Conservation (phyloP, 2,797 vertebrate genomes). For the Spinus olivaceus region DNA sequence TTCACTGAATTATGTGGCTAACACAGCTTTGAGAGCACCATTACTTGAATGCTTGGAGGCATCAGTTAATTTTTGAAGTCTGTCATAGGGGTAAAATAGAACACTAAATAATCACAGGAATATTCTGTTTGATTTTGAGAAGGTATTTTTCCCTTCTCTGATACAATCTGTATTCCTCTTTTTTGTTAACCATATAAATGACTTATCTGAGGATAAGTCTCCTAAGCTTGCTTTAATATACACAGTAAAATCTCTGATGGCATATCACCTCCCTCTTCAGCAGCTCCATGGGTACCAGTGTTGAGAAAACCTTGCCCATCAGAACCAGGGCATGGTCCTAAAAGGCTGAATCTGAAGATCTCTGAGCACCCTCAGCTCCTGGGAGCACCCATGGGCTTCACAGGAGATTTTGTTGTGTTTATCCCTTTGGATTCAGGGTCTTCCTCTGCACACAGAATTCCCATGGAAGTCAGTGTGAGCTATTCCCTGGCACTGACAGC, state of each 20-base stretch:
- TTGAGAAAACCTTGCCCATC: not conserved
- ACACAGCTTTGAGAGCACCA: not conserved
- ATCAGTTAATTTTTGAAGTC: slow-evolving; percentile 16
- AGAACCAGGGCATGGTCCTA: not conserved
- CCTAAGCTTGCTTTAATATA: not conserved
- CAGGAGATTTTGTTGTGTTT: not conserved
- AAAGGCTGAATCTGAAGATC: not conserved
- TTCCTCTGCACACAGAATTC: not conserved
- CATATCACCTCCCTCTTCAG: not conserved
- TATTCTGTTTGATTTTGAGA: not conserved
- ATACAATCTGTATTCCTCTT: not conserved
- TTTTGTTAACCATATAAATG: not conserved
- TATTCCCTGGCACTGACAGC: not conserved
- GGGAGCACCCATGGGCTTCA: too few species aligned
- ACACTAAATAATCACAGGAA: not conserved
- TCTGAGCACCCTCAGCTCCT: too few species aligned
- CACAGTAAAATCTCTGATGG: not conserved
- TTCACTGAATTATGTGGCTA: not conserved
- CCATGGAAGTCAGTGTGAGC: not conserved
- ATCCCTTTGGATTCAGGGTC: not conserved
- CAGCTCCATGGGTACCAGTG: not conserved
- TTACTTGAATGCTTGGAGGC: not conserved
- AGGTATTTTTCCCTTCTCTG: not conserved
- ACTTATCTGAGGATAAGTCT: not conserved
- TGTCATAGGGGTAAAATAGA: not conserved